Evolutionary conservation across 35 echinoderm and acorn worm genomes (phyloP).

Genomic region (Apostichopus parvimensis): DNA sequence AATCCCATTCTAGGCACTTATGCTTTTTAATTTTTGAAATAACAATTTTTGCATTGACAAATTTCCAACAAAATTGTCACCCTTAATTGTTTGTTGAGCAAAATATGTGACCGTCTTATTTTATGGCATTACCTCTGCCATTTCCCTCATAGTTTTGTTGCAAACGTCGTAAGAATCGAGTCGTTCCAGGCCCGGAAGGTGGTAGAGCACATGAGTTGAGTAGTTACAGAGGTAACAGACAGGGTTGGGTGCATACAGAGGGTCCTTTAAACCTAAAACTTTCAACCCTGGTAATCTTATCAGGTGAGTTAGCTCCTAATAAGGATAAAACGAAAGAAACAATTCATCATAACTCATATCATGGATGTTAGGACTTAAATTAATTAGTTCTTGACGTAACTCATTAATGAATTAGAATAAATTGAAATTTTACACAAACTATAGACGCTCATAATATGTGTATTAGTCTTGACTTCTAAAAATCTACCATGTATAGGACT

Average conservation of each 20-base stretch:
- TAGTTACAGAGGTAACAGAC: constrained; percentile 98
- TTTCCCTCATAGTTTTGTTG: constrained; percentile 92
- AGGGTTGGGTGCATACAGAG: constrained; percentile 89
- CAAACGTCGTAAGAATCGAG: constrained; percentile 91
- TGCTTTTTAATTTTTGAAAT: not conserved
- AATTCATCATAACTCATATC: not conserved
- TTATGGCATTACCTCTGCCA: constrained; percentile 80
- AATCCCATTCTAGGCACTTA: too few relatives aligned
- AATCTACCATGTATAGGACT: too few relatives aligned
- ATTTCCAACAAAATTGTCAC: not conserved
- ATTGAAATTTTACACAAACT: too few relatives aligned
- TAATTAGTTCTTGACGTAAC: too few relatives aligned
- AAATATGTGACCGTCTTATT: too few relatives aligned
- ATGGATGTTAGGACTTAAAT: too few relatives aligned
- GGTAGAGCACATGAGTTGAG: constrained; percentile 95
- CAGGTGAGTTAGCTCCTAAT: constrained; percentile 86
- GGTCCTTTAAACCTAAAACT: constrained; percentile 88
- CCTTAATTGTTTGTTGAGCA: too few relatives aligned
- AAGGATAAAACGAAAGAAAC: not conserved
- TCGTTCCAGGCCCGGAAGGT: constrained; percentile 84
- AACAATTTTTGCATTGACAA: not conserved
- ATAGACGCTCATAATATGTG: too few relatives aligned
- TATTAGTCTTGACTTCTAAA: too few relatives aligned
- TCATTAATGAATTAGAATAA: too few relatives aligned
- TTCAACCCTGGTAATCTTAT: constrained; percentile 79